phyloP scores from a whole-genome alignment of 2,797 vertebrate genomes.

The Rhadinocentrus ornatus region DNA sequence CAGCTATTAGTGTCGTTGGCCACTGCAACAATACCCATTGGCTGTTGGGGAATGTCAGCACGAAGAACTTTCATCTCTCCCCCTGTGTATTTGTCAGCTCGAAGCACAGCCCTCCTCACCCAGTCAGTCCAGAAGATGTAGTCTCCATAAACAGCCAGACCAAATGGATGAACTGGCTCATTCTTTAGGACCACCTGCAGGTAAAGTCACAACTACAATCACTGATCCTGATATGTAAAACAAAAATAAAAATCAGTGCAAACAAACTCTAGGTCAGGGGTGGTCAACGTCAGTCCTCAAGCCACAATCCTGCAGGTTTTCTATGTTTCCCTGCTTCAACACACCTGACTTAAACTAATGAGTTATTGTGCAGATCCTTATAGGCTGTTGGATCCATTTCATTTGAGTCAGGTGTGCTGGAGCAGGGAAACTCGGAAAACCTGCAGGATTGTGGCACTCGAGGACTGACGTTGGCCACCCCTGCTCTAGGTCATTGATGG shows the following conservation, averaged over 20 bases:
- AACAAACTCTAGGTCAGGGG: constrained; percentile 2
- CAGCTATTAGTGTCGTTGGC: constrained; percentile 98
- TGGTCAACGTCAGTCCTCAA: no score
- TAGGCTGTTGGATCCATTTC: no score
- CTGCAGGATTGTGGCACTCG: no score
- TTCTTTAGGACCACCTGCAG: constrained; percentile 94
- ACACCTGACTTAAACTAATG: no score
- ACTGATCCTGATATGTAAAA: background rate
- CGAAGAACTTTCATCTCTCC: constrained; percentile 94
- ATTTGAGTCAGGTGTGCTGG: no score
- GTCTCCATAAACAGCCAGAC: constrained; percentile 93
- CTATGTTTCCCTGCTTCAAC: no score
- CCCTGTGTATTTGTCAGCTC: constrained; percentile 95
- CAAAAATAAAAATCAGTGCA: constrained; percentile 5
- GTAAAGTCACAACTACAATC: constrained; percentile 43
- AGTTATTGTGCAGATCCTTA: no score
- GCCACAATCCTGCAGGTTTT: no score
- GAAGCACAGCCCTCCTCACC: constrained; percentile 95
- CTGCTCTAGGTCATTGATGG: no score
- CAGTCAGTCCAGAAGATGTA: constrained; percentile 99
- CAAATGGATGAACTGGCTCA: constrained; percentile 95
- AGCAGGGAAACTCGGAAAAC: no score
- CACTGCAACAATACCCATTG: constrained; percentile 97
- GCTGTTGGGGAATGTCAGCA: constrained; percentile 97
- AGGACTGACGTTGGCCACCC: no score